Conservation (phyloP, 2,113 vertebrate species). For the Neopipo cinnamomea region DNA sequence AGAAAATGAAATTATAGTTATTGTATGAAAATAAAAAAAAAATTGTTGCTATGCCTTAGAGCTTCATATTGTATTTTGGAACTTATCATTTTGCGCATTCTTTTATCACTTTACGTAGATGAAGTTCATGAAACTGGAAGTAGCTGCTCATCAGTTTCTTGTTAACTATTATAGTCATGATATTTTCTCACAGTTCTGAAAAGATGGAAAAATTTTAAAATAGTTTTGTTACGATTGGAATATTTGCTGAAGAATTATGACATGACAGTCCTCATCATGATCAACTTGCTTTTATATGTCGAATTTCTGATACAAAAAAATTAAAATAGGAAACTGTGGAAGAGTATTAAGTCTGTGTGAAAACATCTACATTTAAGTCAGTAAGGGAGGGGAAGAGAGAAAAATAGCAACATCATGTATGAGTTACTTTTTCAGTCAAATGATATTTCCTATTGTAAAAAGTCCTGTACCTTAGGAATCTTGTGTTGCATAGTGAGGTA, state of each 20-base stretch:
- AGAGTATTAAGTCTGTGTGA: not conserved
- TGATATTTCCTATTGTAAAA: not conserved
- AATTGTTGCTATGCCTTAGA: not conserved
- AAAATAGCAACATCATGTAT: not conserved
- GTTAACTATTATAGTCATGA: not conserved
- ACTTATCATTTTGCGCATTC: not conserved
- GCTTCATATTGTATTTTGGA: not conserved
- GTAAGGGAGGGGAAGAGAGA: not conserved
- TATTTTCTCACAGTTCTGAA: not conserved
- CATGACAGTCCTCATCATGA: not conserved
- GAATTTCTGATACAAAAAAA: not conserved
- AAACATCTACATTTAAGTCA: not conserved
- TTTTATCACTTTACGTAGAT: not conserved
- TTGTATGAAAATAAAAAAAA: not conserved
- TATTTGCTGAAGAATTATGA: not conserved
- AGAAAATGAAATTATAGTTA: not conserved
- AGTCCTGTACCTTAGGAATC: not conserved
- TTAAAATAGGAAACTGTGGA: not conserved
- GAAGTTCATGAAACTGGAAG: not conserved
- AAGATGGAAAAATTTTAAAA: not conserved
- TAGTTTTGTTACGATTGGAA: not conserved
- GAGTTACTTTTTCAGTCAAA: not conserved
- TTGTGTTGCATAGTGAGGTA: not conserved
- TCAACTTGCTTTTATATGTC: not conserved
- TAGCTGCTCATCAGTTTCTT: not conserved